phyloP scores from a whole-genome alignment of 2,113 vertebrate species.

The Scartelaos histophorus region DNA sequence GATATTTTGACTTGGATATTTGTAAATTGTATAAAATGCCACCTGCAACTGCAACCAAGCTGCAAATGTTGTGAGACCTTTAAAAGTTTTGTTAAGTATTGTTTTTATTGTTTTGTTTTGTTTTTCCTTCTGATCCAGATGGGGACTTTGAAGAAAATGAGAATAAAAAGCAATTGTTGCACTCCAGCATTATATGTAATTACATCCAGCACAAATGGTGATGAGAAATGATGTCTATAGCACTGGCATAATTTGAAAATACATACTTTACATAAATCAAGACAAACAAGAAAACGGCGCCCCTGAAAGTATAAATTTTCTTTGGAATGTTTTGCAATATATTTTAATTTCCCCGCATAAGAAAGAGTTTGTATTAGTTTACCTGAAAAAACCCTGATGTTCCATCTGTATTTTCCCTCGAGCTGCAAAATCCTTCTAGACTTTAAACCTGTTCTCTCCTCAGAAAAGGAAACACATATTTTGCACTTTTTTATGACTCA shows the following conservation, averaged over 20 bases:
- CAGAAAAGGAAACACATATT: slow-evolving; percentile 2
- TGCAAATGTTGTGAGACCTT: neutral
- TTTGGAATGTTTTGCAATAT: too few relatives aligned
- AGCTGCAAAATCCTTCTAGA: neutral
- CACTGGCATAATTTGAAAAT: neutral
- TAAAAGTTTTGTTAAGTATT: neutral
- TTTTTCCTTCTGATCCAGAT: slow-evolving; percentile 4
- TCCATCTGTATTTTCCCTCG: neutral
- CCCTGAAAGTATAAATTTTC: neutral
- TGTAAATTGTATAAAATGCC: neutral
- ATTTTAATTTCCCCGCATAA: too few relatives aligned
- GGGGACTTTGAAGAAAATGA: neutral
- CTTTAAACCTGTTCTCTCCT: too few relatives aligned
- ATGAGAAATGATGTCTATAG: neutral
- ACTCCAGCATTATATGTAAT: neutral
- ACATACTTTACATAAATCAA: neutral
- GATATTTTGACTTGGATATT: neutral
- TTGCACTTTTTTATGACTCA: neutral
- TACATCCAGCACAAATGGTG: neutral
- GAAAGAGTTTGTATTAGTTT: neutral
- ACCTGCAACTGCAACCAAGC: neutral
- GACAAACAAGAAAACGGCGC: neutral
- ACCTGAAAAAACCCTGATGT: neutral
- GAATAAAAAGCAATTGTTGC: neutral
- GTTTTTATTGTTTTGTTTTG: slow-evolving; percentile 3